phyloP scores from a whole-genome alignment of 2,888 invertebrate species.

The Hypomecis atomaria region DNA sequence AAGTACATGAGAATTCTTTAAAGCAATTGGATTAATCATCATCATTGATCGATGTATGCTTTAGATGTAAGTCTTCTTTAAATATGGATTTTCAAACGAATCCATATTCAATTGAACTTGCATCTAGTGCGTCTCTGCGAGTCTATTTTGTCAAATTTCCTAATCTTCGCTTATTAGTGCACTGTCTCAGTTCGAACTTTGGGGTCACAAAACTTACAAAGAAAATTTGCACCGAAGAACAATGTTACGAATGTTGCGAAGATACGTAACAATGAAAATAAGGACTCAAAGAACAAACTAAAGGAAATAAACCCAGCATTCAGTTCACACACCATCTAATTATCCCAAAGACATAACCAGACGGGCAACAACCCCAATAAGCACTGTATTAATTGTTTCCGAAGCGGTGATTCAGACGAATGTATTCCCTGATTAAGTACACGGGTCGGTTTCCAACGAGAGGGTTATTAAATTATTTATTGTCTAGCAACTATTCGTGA shows the following conservation, averaged over 20 bases:
- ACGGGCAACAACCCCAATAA: slow-evolving; percentile 43
- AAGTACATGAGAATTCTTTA: slow-evolving; percentile 37
- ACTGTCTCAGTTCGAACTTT: too few relatives aligned
- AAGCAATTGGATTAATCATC: slow-evolving; percentile 24
- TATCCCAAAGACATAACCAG: slow-evolving; percentile 22
- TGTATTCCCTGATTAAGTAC: slow-evolving; percentile 78
- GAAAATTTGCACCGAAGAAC: background rate
- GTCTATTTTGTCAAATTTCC: too few relatives aligned
- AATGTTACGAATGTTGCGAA: background rate
- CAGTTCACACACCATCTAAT: slow-evolving; percentile 1
- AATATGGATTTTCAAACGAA: too few relatives aligned
- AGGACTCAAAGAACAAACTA: background rate
- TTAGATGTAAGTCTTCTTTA: too few relatives aligned
- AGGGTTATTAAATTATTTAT: slow-evolving; percentile 83
- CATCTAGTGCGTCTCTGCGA: too few relatives aligned
- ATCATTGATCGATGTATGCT: too few relatives aligned
- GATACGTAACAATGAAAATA: background rate
- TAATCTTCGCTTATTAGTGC: too few relatives aligned
- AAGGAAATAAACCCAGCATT: background rate
- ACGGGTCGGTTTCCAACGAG: slow-evolving; percentile 67
- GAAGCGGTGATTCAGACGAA: slow-evolving; percentile 73
- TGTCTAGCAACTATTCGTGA: slow-evolving; percentile 76
- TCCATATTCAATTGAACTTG: too few relatives aligned
- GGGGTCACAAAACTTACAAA: background rate
- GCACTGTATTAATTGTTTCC: slow-evolving; percentile 76